These are phyloP conservation scores for Phylloscopus trochiloides DNA, from an alignment of 2,113 vertebrate species.

Conservation along the genomic window DNA sequence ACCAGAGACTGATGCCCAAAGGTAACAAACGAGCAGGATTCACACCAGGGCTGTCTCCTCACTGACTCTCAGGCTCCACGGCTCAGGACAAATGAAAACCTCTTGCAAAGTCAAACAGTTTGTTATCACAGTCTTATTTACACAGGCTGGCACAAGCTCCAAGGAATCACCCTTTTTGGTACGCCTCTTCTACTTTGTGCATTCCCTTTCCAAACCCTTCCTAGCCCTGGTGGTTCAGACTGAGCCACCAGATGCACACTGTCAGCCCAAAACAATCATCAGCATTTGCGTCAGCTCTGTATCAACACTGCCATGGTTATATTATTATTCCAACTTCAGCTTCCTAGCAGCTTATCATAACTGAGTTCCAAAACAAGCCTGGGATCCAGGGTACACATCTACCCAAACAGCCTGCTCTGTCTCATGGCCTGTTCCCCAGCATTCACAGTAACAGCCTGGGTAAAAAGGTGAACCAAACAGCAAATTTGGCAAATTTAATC, in stretches of 20 bases:
- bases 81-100: neutral
- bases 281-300: neutral
- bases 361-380: neutral
- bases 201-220: neutral
- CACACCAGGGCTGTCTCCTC: neutral
- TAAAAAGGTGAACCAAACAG: neutral
- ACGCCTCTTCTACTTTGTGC: neutral
- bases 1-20: neutral
- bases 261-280: neutral
- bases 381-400: neutral
- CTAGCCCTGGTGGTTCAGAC: neutral
- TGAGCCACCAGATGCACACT: neutral
- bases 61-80: rapidly evolving
- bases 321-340: neutral
- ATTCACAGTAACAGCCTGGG: neutral
- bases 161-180: neutral
- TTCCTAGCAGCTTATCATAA: neutral
- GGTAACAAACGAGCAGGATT: neutral
- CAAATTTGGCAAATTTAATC: neutral
- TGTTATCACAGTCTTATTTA: neutral
- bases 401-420: neutral
- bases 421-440: neutral
- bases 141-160: neutral
- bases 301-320: neutral
- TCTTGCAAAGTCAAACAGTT: neutral